These are phyloP conservation scores for Empidonax traillii DNA, from an alignment of 2,113 vertebrate genomes.

Conservation along the genomic window DNA sequence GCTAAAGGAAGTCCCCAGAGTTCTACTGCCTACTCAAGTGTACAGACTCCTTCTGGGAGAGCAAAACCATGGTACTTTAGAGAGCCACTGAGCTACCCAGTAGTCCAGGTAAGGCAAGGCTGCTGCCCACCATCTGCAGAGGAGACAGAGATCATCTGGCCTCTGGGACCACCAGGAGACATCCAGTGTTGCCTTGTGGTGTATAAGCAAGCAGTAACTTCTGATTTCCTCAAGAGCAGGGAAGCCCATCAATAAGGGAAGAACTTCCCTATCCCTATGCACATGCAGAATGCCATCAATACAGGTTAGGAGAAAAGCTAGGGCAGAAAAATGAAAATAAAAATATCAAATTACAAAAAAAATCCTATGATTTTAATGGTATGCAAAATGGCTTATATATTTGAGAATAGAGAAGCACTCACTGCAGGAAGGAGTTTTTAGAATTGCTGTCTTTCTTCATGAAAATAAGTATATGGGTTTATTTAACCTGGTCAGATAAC, in stretches of 20 bases:
- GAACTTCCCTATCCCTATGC: background rate
- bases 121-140: background rate
- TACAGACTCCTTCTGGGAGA: background rate
- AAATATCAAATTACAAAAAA: background rate
- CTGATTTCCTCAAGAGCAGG: background rate
- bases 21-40: background rate
- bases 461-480: background rate
- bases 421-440: background rate
- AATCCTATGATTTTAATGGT: background rate
- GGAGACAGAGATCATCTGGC: background rate
- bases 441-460: background rate
- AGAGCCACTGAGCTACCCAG: background rate
- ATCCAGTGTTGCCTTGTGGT: rapidly evolving
- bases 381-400: background rate
- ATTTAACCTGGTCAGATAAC: background rate
- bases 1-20: background rate
- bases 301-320: background rate
- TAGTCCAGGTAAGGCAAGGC: background rate
- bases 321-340: background rate
- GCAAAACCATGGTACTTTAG: background rate
- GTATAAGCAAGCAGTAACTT: background rate
- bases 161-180: background rate
- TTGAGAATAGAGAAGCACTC: background rate
- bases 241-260: background rate
- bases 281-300: background rate